Base-by-base conservation (phyloP, 2,113 vertebrate genomes). In the Campylorhamphus procurvoides region DNA sequence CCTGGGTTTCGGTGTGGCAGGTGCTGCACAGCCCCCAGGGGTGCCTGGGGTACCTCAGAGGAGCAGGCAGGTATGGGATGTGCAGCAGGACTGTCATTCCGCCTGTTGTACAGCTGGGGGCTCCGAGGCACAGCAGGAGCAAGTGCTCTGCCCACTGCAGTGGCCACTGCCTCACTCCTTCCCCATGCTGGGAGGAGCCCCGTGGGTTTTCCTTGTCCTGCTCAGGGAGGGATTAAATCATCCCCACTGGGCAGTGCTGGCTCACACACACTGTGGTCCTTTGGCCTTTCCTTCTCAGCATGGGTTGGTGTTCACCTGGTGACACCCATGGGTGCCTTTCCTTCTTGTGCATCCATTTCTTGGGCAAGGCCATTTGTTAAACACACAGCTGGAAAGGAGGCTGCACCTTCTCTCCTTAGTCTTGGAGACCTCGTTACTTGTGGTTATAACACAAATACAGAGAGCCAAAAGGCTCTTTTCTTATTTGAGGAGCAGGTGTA, bases 1-100 rank as follows among this genome's bases (percentile, higher is more conserved):
- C 8, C 37, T 6, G 0, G 2, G 1, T 5, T 18, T 63, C 4
- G 2, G 3, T 9, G 59, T 9, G 13, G 1, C 44, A 15, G 37
- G 37, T 3, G 56, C 50, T n/a, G 42, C 1, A 7, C 12, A 9
- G 20, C 53, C 56, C 63, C 58, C 40, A 27, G 59, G 42, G 39
- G 27, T 69, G 33, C 39, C 18, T 27, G 75, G 40, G 62, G 50
- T 25, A 4, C 28, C 71, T 29, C 17, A 2, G 37, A 33, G 67
- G 23, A 40, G 31, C 39, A 39, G 37, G 49, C 39, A 63, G 86
- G 75, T 12, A 6, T 11, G 25, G 44, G 84, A 9, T 3, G 78
- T 14, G 73, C 42, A 14, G 55, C 17, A 46, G 58, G 29, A 27
- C 35, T 92, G 78, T 72, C 73, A 25, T 84, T 95, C 50, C 37